Conservation (phyloP, 2,113 vertebrate species). For the Rousettus leschenaultii region DNA sequence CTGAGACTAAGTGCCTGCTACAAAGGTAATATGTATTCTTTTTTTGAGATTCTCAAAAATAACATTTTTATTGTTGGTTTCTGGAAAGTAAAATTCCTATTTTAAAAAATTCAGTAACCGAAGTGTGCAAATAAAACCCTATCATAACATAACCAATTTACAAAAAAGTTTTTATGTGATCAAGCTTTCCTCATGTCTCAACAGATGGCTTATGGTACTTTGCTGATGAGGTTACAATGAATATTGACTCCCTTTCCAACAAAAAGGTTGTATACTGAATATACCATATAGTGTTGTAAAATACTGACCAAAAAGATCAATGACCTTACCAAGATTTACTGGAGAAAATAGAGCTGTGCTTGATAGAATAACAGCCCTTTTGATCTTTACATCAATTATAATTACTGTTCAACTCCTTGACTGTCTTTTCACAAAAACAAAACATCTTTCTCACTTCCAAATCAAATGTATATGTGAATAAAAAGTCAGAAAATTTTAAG, state of each 20-base stretch:
- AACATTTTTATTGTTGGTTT: slow-evolving; percentile 20
- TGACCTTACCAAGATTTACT: slow-evolving; percentile 19
- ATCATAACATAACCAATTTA: background rate
- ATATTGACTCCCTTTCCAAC: background rate
- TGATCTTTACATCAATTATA: background rate
- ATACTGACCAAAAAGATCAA: slow-evolving; percentile 7
- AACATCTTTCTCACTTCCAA: background rate
- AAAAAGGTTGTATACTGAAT: background rate
- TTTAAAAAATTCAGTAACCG: slow-evolving; percentile 12
- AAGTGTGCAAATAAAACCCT: background rate
- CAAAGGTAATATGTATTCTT: slow-evolving; percentile 84
- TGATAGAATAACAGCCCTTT: background rate
- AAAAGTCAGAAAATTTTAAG: slow-evolving; percentile 40
- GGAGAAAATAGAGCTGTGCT: background rate
- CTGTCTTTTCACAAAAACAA: slow-evolving; percentile 25
- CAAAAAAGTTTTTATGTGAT: background rate
- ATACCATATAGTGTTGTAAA: background rate
- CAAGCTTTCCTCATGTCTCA: background rate
- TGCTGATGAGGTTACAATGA: background rate
- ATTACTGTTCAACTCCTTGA: slow-evolving; percentile 5
- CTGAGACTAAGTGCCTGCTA: slow-evolving; percentile 85
- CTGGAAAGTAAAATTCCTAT: slow-evolving; percentile 1
- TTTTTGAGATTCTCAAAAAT: slow-evolving; percentile 37
- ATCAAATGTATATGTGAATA: background rate
- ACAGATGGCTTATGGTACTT: background rate